Evolutionary conservation across 2,797 vertebrate species (phyloP).

Genomic region (Chromobotia macracanthus): DNA sequence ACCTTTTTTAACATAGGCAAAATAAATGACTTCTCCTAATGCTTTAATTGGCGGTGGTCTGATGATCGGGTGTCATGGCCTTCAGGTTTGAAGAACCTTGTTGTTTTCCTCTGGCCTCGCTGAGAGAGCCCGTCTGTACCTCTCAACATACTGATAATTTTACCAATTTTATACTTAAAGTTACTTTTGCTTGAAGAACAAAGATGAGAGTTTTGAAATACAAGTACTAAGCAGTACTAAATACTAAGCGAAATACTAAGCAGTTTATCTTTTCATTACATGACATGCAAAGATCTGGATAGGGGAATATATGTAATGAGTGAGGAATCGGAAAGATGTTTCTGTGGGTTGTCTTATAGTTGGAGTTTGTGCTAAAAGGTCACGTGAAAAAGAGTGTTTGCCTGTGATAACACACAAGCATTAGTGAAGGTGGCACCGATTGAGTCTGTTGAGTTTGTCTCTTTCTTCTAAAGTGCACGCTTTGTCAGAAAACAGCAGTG

Average conservation of each 20-base stretch:
- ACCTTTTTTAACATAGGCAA: conserved; percentile 75
- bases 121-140: conserved; percentile 73
- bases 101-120: conserved; percentile 66
- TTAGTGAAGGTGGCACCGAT: conserved; percentile 27
- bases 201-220: conserved; percentile 24
- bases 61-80: conserved; percentile 77
- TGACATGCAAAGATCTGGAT: background rate
- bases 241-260: too few relatives aligned
- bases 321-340: background rate
- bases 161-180: too few relatives aligned
- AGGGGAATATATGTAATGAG: conserved; percentile 5
- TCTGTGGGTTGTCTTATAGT: conserved; percentile 12
- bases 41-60: conserved; percentile 78
- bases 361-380: background rate
- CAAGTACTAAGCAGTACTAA: background rate
- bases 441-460: conserved; percentile 9
- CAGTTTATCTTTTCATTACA: conserved; percentile 24
- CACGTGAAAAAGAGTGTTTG: background rate
- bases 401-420: conserved; percentile 13
- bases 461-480: background rate
- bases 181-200: background rate
- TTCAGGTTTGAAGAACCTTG: conserved; percentile 68
- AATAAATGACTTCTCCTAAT: conserved; percentile 79
- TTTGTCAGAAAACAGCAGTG: background rate
- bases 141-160: conserved; percentile 57